These are phyloP conservation scores for Xenopus tropicalis DNA, from an alignment of 2,113 vertebrate species.

Conservation along the genomic window DNA sequence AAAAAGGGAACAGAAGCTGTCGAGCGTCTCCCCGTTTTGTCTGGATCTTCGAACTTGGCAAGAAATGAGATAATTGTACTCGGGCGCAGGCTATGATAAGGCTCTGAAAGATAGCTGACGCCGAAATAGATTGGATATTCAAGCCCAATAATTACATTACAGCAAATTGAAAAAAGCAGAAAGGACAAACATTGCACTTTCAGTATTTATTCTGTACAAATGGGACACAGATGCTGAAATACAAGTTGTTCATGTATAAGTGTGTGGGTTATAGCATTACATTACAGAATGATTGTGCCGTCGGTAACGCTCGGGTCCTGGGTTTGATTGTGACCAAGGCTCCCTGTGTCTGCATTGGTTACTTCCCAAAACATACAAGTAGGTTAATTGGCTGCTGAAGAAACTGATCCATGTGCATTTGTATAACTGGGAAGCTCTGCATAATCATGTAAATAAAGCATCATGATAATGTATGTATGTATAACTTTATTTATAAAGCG, in stretches of 20 bases:
- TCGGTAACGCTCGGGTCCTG: no score
- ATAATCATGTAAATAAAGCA: no score
- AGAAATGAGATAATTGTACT: conserved; percentile 9
- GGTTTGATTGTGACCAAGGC: no score
- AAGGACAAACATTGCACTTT: background rate
- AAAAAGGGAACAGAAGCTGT: conserved; percentile 9
- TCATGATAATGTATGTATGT: no score
- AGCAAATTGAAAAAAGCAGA: background rate
- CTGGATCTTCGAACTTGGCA: conserved; percentile 11
- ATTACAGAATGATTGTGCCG: background rate
- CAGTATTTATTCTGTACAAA: background rate
- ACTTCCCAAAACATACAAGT: no score
- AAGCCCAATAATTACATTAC: background rate
- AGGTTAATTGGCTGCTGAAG: no score
- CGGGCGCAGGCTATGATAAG: background rate
- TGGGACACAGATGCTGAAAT: background rate
- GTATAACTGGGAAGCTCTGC: no score
- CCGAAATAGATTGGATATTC: background rate
- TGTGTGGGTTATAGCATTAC: no score
- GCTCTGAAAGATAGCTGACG: background rate
- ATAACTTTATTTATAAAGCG: no score
- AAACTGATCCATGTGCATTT: no score
- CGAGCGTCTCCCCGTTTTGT: background rate
- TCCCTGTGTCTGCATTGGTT: no score
- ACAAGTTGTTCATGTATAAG: background rate